These are phyloP conservation scores for Poeciliopsis presidionis DNA, from an alignment of 2,797 vertebrate genomes.

Conservation along the genomic window DNA sequence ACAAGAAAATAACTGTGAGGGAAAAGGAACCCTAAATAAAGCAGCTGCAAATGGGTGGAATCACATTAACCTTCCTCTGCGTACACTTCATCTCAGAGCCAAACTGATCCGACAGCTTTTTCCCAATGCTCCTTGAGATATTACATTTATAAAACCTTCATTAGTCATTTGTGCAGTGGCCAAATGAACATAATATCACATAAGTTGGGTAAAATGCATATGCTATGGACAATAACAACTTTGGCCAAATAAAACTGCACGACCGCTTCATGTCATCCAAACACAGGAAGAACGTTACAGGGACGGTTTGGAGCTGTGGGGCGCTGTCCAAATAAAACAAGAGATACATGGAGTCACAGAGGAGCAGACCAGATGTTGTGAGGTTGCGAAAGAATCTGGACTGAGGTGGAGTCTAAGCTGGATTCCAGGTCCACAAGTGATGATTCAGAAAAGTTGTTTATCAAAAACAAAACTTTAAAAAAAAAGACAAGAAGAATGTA, in stretches of 20 bases:
- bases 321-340: conserved; percentile 76
- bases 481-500: background rate
- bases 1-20: background rate
- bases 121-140: conserved; percentile 3
- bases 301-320: conserved; percentile 62
- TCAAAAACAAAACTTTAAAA: conserved; percentile 14
- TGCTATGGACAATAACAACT: conserved; percentile 28
- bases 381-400: conserved; percentile 71
- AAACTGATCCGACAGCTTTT: conserved; percentile 7
- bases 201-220: conserved; percentile 26
- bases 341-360: conserved; percentile 60
- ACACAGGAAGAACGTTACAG: conserved; percentile 52
- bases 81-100: conserved; percentile 10
- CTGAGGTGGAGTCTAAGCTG: conserved; percentile 57
- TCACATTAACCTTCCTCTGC: conserved; percentile 29
- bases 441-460: conserved; percentile 53
- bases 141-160: conserved; percentile 5
- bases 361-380: conserved; percentile 72
- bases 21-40: conserved; percentile 2
- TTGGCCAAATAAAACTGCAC: conserved; percentile 26
- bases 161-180: background rate
- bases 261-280: conserved; percentile 42
- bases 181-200: conserved; percentile 1
- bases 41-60: conserved; percentile 46
- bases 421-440: conserved; percentile 30